These are phyloP conservation scores for Himalopsyche anomala DNA, from an alignment of 2,888 invertebrate species.

Conservation along the genomic window DNA sequence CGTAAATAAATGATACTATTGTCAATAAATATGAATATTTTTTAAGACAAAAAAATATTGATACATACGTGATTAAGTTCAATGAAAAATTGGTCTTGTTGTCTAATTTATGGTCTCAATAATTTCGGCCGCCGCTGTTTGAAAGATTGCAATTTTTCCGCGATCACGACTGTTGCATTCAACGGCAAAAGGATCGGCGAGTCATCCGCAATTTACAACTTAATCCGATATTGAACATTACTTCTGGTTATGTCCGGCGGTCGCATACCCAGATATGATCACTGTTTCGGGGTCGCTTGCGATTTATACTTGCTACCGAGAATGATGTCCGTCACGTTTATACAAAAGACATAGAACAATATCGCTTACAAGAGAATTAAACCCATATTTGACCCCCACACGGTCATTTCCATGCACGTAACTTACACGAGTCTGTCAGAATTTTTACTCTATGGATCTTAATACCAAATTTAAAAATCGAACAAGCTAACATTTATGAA, in stretches of 20 bases:
- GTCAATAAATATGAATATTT: too few relatives aligned
- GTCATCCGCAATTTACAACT: slow-evolving; percentile 57
- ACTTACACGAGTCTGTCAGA: too few relatives aligned
- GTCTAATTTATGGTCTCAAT: background rate
- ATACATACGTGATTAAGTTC: too few relatives aligned
- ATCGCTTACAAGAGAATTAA: slow-evolving; percentile 6
- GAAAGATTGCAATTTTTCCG: slow-evolving; percentile 34
- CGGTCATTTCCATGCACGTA: too few relatives aligned
- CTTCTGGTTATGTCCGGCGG: slow-evolving; percentile 42
- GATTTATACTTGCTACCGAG: slow-evolving; percentile 38
- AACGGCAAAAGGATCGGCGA: background rate
- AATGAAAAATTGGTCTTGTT: too few relatives aligned
- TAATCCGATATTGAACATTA: slow-evolving; percentile 56
- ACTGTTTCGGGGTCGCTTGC: slow-evolving; percentile 32
- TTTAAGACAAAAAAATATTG: too few relatives aligned
- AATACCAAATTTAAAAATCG: too few relatives aligned
- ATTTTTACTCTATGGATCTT: too few relatives aligned
- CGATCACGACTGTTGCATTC: slow-evolving; percentile 27
- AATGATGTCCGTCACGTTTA: background rate
- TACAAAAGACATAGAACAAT: slow-evolving; percentile 14
- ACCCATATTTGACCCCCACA: background rate
- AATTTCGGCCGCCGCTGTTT: slow-evolving; percentile 40
- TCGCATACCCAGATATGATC: slow-evolving; percentile 40
- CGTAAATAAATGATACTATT: too few relatives aligned
- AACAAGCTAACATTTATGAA: too few relatives aligned